A percentile compares a stretch with the other conserved stretches of the same genome.
These are phyloP conservation scores for Dynastes hyllus DNA, from an alignment of 2,888 invertebrate genomes.

Conservation along the genomic window DNA sequence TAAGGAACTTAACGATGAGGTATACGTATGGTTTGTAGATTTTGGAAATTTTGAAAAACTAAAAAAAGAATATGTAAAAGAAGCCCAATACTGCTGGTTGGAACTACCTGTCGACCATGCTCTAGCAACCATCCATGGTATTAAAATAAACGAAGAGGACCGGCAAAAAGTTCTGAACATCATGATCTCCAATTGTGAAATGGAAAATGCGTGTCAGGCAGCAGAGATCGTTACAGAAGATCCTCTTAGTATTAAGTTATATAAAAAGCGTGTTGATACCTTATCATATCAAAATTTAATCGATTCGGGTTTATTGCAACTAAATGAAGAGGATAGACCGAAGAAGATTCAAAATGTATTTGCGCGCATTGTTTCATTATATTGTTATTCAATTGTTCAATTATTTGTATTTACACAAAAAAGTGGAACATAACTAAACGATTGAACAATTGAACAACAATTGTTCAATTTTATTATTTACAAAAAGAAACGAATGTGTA, in stretches of 20 bases:
- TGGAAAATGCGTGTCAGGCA: constrained; percentile 1
- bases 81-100: constrained; percentile 73
- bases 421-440: neutral
- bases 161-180: constrained; percentile 57
- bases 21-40: constrained; percentile 83
- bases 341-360: neutral
- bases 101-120: constrained; percentile 74
- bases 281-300: constrained; percentile 62
- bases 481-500: neutral
- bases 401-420: too few species aligned
- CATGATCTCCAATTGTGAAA: constrained; percentile 57
- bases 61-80: constrained; percentile 70
- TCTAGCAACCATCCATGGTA: constrained; percentile 70
- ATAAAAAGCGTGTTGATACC: constrained; percentile 58
- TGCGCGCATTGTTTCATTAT: too few species aligned
- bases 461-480: neutral
- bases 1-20: constrained; percentile 70
- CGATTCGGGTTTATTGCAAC: constrained; percentile 46
- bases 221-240: constrained; percentile 59
- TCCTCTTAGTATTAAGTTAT: constrained; percentile 62
- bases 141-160: constrained; percentile 56
- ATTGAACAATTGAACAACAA: too few species aligned
- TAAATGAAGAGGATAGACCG: neutral
- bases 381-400: too few species aligned
- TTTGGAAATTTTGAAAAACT: constrained; percentile 80